phyloP scores from a whole-genome alignment of 1,140 invertebrate species.

The Solenopsis invicta region DNA sequence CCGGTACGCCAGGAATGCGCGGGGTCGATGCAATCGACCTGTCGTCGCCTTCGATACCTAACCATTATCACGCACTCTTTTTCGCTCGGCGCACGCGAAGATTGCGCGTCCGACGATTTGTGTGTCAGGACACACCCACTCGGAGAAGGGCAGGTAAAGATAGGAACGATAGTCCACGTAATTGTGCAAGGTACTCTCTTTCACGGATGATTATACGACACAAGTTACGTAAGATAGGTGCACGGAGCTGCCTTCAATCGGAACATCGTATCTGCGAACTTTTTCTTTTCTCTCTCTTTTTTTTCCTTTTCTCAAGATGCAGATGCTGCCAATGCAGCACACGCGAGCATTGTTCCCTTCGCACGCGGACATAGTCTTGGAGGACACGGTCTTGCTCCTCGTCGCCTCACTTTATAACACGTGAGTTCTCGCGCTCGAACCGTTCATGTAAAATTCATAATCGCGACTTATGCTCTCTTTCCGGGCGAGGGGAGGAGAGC shows the following conservation, averaged over 20 bases:
- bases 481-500: neutral
- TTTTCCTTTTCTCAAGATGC: neutral
- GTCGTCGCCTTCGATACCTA: constrained; percentile 51
- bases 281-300: neutral
- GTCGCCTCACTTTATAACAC: neutral
- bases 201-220: constrained; percentile 38
- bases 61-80: constrained; percentile 56
- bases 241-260: neutral
- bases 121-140: constrained; percentile 64
- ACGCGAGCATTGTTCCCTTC: neutral
- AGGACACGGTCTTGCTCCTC: neutral
- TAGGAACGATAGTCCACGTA: neutral
- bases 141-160: neutral
- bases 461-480: constrained; percentile 58
- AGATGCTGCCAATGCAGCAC: too few relatives aligned
- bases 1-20: constrained; percentile 76
- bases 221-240: neutral
- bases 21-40: constrained; percentile 64
- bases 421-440: neutral
- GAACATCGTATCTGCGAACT: too few relatives aligned
- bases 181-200: constrained; percentile 14
- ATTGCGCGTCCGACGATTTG: constrained; percentile 61
- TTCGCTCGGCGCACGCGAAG: constrained; percentile 18
- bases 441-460: constrained; percentile 62
- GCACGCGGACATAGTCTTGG: neutral